These are phyloP conservation scores for Copsychus sechellarum DNA, from an alignment of 2,113 vertebrate species.

Conservation along the genomic window DNA sequence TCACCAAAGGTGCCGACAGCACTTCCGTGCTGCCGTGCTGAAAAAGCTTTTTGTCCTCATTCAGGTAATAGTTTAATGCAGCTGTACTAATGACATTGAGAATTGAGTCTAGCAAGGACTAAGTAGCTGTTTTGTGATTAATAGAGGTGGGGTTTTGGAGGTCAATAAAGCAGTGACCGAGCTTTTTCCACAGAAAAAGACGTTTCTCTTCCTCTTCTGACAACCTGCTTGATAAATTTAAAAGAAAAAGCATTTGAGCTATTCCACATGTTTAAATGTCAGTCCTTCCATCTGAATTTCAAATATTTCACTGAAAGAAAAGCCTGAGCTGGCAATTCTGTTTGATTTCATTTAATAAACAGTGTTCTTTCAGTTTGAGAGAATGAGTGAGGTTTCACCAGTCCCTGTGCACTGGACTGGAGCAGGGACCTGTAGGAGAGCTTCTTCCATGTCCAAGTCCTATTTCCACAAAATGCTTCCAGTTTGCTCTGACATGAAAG, in stretches of 20 bases:
- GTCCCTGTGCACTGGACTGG: neutral
- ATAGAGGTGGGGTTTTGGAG: neutral
- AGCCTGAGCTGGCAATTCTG: neutral
- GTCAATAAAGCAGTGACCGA: conserved; percentile 8
- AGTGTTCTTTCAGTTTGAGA: neutral
- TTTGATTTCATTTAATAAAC: neutral
- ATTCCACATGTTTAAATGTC: conserved; percentile 35
- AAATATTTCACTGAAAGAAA: conserved; percentile 21
- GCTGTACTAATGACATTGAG: neutral
- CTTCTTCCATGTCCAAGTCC: neutral
- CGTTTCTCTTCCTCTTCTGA: conserved; percentile 4
- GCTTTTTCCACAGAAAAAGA: conserved; percentile 8
- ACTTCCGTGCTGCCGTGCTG: neutral
- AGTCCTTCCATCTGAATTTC: conserved; percentile 21
- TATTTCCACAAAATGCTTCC: neutral
- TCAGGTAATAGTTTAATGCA: neutral
- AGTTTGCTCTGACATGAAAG: neutral
- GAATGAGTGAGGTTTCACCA: neutral
- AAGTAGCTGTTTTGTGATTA: conserved; percentile 13
- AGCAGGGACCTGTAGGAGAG: neutral
- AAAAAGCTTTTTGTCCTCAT: neutral
- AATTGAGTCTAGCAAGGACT: neutral
- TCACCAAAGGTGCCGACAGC: neutral
- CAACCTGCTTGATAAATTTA: neutral
- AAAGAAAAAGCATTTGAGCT: neutral